A percentile compares a stretch with the other conserved stretches of the same genome.
Conservation (phyloP, 1,140 invertebrate genomes). For the Bombus waltoni region DNA sequence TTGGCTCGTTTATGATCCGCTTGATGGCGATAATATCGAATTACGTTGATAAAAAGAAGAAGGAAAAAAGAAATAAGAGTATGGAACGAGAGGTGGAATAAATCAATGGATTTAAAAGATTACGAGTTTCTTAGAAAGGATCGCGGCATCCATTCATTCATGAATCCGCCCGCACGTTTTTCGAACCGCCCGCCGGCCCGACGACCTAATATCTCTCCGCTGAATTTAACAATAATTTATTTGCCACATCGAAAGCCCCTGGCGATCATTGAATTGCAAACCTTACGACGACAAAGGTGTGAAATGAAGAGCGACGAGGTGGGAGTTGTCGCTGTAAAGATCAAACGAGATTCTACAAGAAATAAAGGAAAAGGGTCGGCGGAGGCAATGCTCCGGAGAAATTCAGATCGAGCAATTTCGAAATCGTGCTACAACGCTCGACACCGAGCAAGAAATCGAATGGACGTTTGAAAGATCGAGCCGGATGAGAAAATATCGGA, state of each 20-base stretch:
- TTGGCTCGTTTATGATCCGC: not conserved
- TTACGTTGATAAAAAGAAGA: not conserved
- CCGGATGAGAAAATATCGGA: not conserved
- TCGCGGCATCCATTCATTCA: constrained; percentile 42
- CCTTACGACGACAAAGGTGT: not conserved
- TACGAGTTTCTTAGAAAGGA: constrained; percentile 30
- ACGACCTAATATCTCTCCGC: not conserved
- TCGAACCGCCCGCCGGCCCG: not conserved
- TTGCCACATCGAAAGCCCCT: not conserved
- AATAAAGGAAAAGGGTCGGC: not conserved
- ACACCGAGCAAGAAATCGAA: not conserved
- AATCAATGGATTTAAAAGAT: constrained; percentile 48
- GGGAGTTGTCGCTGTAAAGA: constrained; percentile 26
- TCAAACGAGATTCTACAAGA: not conserved
- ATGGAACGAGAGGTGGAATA: not conserved
- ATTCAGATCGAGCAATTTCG: not conserved
- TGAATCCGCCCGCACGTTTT: constrained; percentile 19
- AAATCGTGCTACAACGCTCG: not conserved
- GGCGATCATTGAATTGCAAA: constrained; percentile 44
- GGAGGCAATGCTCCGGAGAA: not conserved
- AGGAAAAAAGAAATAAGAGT: not conserved
- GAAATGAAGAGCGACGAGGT: constrained; percentile 22
- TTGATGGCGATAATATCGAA: not conserved
- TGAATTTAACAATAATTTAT: constrained; percentile 45
- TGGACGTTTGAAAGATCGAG: not conserved